Percentiles rank a stretch among this genome's conserved stretches.
phyloP scores from a whole-genome alignment of 2,888 invertebrate species.

The Ischnura elegans region DNA sequence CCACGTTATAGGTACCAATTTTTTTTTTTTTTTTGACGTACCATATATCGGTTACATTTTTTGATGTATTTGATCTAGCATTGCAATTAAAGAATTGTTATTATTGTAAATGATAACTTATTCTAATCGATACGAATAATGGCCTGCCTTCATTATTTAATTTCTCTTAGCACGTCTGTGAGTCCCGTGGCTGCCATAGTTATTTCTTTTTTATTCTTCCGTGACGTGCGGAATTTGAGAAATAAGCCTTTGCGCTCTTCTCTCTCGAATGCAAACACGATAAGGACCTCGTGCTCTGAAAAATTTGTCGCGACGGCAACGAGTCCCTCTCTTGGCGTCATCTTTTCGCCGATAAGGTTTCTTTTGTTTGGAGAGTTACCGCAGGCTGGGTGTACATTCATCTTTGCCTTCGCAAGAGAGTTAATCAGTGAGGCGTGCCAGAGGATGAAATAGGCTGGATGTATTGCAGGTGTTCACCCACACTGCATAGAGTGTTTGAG shows the following conservation, averaged over 20 bases:
- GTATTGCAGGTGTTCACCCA: neutral
- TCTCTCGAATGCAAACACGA: neutral
- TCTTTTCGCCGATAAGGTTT: neutral
- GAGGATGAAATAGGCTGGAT: neutral
- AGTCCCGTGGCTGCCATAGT: too few relatives aligned
- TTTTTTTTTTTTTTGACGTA: too few relatives aligned
- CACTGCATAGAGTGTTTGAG: neutral
- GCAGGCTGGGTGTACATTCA: neutral
- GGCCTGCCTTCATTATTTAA: too few relatives aligned
- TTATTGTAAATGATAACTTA: too few relatives aligned
- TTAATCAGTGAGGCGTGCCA: neutral
- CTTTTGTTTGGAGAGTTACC: neutral
- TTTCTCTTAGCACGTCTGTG: too few relatives aligned
- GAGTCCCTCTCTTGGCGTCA: neutral
- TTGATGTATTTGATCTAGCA: too few relatives aligned
- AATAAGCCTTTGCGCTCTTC: neutral
- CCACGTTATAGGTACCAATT: too few relatives aligned
- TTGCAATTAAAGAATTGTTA: too few relatives aligned
- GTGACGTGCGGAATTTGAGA: neutral
- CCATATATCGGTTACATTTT: too few relatives aligned
- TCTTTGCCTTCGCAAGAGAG: neutral
- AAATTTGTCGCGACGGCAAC: neutral
- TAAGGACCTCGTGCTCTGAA: neutral
- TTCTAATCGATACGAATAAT: too few relatives aligned
- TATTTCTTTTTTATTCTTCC: neutral